Percentiles rank a stretch among this genome's conserved stretches.
Evolutionary conservation across 2,888 invertebrate species (phyloP).

Genomic region (Odontomyia ornata): DNA sequence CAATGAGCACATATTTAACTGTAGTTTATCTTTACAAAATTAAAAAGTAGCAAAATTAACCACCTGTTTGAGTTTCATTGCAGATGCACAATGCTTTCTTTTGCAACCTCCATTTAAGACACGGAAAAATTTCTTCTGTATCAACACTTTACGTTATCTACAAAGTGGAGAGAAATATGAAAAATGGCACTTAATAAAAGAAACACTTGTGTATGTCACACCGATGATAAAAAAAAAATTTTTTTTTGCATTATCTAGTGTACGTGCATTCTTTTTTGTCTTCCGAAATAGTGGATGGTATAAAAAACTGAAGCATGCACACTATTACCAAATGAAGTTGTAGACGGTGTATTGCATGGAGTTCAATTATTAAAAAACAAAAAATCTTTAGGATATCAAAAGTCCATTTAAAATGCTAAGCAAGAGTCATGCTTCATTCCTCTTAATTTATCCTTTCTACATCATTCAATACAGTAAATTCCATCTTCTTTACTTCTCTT

Average conservation of each 20-base stretch:
- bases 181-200: slow-evolving; percentile 43
- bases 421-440: slow-evolving; percentile 18
- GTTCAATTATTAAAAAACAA: background rate
- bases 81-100: background rate
- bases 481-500: slow-evolving; percentile 13
- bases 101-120: slow-evolving; percentile 5
- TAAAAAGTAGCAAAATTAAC: slow-evolving; percentile 19
- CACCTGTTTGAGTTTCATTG: slow-evolving; percentile 17
- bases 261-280: background rate
- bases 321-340: background rate
- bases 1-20: background rate
- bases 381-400: background rate
- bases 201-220: background rate
- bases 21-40: slow-evolving; percentile 4
- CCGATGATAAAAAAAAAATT: background rate
- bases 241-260: background rate
- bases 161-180: slow-evolving; percentile 33
- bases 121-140: slow-evolving; percentile 8
- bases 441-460: slow-evolving; percentile 12
- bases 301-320: background rate
- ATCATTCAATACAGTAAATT: too few relatives aligned
- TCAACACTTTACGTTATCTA: slow-evolving; percentile 33
- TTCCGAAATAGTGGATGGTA: background rate
- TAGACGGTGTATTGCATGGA: too few relatives aligned
- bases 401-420: slow-evolving; percentile 1